Evolutionary conservation across 1,140 invertebrate genomes (phyloP), one percentile per base, ranked within the genome.

Genomic region (Drosophila sulfurigaster): DNA sequence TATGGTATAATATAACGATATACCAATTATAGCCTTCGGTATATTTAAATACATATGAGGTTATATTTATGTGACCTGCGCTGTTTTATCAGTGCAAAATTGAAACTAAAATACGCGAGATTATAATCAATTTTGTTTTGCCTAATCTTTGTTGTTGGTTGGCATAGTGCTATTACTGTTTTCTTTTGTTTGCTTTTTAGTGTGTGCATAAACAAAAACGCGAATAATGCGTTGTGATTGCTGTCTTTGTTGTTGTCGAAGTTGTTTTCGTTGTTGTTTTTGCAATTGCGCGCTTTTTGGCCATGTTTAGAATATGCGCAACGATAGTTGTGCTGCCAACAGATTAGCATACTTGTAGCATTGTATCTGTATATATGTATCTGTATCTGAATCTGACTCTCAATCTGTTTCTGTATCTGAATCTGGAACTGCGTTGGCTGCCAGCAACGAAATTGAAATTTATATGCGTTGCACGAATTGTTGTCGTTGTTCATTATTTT

Each of bases 151-250:
- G 58, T 66, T 51, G 16, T 48, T 74, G 73, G 73, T 51, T 69
- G 51, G 8, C 49, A 6, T 7, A 38, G 2, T 25, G 15, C 56
- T 67, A 46, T 54, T 35, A 13, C 10, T 54, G 6, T 11, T 2
- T 38, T 16, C 20, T 35, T 52, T 45, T 52, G 49, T 43, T 54
- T 30, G 28, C 56, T 49, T 60, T 32, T 54, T 72, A 52, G 48
- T 54, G 70, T 54, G 13, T 46, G 49, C 67, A 70, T 78, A 79
- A 79, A 67, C 77, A 78, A 78, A 73, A 67, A 65, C 6, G 20
- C 60, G 58, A 60, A 66, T 65, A 75, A 59, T 46, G 75, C 65
- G 67, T 35, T 30, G 49, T 8, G 8, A 15, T 67, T 38, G 15
- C 25, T 67, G 54, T 25, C 51, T 32, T 41, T 56, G 16, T 46